These are phyloP conservation scores for Bolborhynchus lineola DNA, from an alignment of 2,113 vertebrate species.

Conservation along the genomic window DNA sequence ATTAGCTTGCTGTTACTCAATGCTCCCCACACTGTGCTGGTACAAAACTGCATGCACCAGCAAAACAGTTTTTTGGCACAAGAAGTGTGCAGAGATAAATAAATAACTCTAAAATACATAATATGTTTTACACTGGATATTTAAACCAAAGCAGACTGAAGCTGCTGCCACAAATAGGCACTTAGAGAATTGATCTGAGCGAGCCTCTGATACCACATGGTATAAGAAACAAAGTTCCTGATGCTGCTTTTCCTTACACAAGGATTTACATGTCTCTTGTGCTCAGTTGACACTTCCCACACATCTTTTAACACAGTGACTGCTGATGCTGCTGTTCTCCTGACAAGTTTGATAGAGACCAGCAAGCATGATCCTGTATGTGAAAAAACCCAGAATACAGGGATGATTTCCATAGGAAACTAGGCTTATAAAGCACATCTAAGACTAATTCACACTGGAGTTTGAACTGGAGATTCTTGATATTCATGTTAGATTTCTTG, in stretches of 20 bases:
- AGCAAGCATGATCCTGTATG: not conserved
- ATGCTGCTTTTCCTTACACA: not conserved
- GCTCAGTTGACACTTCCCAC: not conserved
- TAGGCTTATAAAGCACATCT: not conserved
- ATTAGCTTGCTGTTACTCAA: conserved; percentile 9
- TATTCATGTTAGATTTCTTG: not conserved
- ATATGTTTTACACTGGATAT: not conserved
- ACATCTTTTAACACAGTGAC: not conserved
- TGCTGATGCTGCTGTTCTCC: not conserved
- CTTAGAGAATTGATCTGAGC: rapidly evolving
- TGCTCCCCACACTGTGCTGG: not conserved
- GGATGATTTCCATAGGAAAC: not conserved
- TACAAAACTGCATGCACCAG: not conserved
- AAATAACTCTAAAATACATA: not conserved
- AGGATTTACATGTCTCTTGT: not conserved
- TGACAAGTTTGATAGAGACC: not conserved
- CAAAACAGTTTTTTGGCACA: not conserved
- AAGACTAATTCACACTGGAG: not conserved
- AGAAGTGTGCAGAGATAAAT: not conserved
- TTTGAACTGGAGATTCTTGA: not conserved
- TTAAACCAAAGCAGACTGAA: not conserved
- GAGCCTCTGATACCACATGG: not conserved
- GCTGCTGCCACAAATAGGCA: not conserved
- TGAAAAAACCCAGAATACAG: not conserved
- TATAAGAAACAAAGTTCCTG: not conserved